Evolutionary conservation across 2,113 vertebrate species (phyloP).

Genomic region (Tapirus terrestris): DNA sequence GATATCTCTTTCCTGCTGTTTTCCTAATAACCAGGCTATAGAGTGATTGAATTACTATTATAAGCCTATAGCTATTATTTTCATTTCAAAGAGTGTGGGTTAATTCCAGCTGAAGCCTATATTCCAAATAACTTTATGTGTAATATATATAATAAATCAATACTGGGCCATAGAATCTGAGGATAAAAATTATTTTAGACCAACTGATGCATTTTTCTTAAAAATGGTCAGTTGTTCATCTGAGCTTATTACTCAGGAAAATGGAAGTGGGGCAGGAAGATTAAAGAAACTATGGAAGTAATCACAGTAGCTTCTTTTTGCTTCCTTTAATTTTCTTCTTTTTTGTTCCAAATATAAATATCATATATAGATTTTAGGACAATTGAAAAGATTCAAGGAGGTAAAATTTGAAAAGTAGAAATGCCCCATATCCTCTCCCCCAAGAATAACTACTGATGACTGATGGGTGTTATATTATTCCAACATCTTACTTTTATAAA

Average conservation of each 20-base stretch:
- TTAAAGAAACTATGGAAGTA: neutral
- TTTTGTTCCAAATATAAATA: constrained; percentile 37
- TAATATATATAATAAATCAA: constrained; percentile 31
- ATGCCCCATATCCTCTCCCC: neutral
- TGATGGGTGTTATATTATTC: neutral
- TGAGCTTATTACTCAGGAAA: neutral
- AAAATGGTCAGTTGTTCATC: neutral
- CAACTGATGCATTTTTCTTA: neutral
- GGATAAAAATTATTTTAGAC: constrained; percentile 33
- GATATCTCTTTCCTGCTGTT: constrained; percentile 46
- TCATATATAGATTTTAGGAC: neutral
- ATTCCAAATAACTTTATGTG: constrained; percentile 41
- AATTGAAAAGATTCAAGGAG: neutral
- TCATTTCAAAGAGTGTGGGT: constrained; percentile 37
- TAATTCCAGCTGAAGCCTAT: constrained; percentile 54
- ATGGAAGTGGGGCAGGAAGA: neutral
- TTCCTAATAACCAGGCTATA: constrained; percentile 58
- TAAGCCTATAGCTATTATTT: constrained; percentile 30
- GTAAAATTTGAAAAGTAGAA: constrained; percentile 18
- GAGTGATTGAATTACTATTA: constrained; percentile 50
- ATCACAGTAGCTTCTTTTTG: neutral
- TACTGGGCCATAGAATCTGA: neutral
- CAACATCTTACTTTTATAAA: neutral
- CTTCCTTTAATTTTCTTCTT: neutral
- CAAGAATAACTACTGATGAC: neutral